Evolutionary conservation across 2,113 vertebrate species (phyloP).

Genomic region (Tonatia bakeri): DNA sequence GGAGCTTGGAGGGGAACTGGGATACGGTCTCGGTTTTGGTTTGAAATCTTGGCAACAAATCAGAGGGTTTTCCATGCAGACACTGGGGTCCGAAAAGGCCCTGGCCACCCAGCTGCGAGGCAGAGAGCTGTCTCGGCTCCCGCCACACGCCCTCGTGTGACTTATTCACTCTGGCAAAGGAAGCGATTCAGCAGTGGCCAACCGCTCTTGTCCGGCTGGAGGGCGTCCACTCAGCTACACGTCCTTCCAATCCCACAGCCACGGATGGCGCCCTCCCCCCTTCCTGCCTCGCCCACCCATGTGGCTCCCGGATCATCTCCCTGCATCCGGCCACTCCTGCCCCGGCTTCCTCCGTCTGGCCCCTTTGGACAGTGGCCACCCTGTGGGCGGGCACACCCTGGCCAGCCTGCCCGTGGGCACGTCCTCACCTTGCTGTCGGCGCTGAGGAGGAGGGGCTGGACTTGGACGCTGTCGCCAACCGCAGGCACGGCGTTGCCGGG

Average conservation of each 20-base stretch:
- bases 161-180: accelerated
- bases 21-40: not conserved
- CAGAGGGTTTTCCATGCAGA: not conserved
- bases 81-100: not conserved
- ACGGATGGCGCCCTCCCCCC: accelerated
- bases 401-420: not conserved
- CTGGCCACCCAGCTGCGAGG: accelerated
- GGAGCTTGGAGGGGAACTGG: not conserved
- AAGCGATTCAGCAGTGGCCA: accelerated
- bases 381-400: no score
- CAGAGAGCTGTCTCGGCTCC: accelerated
- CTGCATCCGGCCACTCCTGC: accelerated
- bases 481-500: constrained; percentile 81
- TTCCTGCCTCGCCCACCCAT: accelerated
- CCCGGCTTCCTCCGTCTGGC: accelerated
- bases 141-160: accelerated
- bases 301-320: accelerated
- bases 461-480: constrained; percentile 89
- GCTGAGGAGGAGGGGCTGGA: constrained; percentile 90
- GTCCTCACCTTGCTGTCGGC: constrained; percentile 87
- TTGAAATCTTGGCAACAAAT: not conserved
- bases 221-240: accelerated
- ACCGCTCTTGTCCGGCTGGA: accelerated
- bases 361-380: accelerated
- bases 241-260: accelerated